These are phyloP conservation scores for Agapostemon virescens DNA, from an alignment of 2,888 invertebrate species.

Conservation along the genomic window DNA sequence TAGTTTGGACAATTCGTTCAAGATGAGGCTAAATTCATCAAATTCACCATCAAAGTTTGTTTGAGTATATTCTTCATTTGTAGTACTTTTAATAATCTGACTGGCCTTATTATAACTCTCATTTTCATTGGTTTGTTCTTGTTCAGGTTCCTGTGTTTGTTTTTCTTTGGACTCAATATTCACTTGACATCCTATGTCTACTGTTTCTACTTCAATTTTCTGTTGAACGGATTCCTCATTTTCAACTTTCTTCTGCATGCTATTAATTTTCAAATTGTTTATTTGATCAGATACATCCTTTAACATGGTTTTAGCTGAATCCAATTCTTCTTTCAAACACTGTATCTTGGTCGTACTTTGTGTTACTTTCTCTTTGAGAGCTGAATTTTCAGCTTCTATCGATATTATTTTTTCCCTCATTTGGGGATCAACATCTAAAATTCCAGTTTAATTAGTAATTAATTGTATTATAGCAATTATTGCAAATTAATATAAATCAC, in stretches of 20 bases:
- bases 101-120: constrained; percentile 44
- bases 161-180: constrained; percentile 18
- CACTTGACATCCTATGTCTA: constrained; percentile 46
- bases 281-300: constrained; percentile 60
- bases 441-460: constrained; percentile 7
- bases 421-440: constrained; percentile 27
- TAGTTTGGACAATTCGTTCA: constrained; percentile 44
- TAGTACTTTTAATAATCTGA: constrained; percentile 57
- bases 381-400: constrained; percentile 60
- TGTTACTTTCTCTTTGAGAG: constrained; percentile 61
- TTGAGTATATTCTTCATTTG: constrained; percentile 49
- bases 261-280: constrained; percentile 46
- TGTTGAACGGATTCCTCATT: background rate
- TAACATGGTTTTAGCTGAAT: constrained; percentile 61
- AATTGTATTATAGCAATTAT: background rate
- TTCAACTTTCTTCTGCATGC: background rate
- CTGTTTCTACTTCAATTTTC: constrained; percentile 16
- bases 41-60: constrained; percentile 47
- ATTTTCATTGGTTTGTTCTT: background rate
- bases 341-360: constrained; percentile 56
- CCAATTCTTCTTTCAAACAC: constrained; percentile 56
- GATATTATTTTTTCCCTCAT: constrained; percentile 34
- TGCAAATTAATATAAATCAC: background rate
- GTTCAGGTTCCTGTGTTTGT: background rate
- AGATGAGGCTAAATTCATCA: constrained; percentile 40